Percentiles rank a stretch among this genome's conserved stretches.
These are phyloP conservation scores for Tenthredo livida DNA, from an alignment of 2,888 invertebrate genomes.

Conservation along the genomic window DNA sequence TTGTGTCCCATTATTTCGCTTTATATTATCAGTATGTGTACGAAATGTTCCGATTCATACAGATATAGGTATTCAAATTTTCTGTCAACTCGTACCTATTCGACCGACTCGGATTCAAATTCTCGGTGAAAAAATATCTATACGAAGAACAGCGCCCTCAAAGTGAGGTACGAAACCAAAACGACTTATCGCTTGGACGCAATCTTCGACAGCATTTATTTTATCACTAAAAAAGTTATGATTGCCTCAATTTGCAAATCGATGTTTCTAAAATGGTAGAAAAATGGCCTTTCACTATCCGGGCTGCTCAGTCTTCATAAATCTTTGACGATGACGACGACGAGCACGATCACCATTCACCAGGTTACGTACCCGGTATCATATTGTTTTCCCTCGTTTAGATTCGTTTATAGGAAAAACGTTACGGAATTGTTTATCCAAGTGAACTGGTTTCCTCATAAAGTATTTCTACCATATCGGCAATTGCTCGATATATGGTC, in stretches of 20 bases:
- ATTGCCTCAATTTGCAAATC: neutral
- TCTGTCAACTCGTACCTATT: neutral
- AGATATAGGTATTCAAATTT: neutral
- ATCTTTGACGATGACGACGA: neutral
- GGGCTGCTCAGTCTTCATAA: neutral
- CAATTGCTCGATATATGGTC: neutral
- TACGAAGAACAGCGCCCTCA: neutral
- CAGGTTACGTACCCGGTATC: neutral
- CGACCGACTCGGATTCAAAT: neutral
- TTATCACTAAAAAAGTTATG: neutral
- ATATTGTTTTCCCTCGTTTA: neutral
- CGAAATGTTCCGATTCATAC: neutral
- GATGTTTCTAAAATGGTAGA: neutral
- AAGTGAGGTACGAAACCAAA: neutral
- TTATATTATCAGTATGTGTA: neutral
- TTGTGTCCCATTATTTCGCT: neutral
- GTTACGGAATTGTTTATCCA: neutral
- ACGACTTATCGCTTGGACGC: neutral
- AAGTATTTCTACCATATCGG: constrained; percentile 9
- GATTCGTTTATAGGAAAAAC: neutral
- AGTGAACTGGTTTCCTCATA: neutral
- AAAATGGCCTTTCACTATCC: neutral
- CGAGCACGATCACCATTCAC: too few species aligned
- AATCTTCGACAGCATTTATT: neutral
- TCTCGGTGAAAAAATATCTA: neutral